A percentile compares a stretch with the other conserved stretches of the same genome.
These are phyloP conservation scores for Drosophila limbata DNA, from an alignment of 2,888 invertebrate genomes.

Conservation along the genomic window DNA sequence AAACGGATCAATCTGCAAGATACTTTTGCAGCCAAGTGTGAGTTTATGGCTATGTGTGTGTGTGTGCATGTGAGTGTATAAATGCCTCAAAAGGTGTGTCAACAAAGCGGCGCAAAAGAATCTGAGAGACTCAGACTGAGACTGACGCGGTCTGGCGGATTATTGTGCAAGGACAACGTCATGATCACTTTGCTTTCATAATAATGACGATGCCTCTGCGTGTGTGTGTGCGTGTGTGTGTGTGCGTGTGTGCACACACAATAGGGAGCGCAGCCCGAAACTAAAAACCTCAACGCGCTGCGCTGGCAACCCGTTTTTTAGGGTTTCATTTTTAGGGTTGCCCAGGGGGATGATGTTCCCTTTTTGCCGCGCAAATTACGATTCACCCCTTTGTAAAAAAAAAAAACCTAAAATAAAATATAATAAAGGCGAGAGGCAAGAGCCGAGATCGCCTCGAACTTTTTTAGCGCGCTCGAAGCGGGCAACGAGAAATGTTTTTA, in stretches of 20 bases:
- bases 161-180: constrained; percentile 67
- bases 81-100: constrained; percentile 50
- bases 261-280: constrained; percentile 58
- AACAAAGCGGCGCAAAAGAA: constrained; percentile 48
- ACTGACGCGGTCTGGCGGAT: constrained; percentile 35
- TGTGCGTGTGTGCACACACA: constrained; percentile 43
- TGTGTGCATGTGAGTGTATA: constrained; percentile 13
- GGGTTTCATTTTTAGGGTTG: constrained; percentile 69
- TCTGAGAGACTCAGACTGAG: constrained; percentile 46
- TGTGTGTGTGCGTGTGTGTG: constrained; percentile 17
- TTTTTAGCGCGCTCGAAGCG: constrained; percentile 51
- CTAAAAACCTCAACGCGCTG: constrained; percentile 38
- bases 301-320: constrained; percentile 77
- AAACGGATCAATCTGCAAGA: constrained; percentile 25
- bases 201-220: constrained; percentile 22
- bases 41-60: background rate
- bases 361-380: constrained; percentile 61
- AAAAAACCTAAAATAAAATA: constrained; percentile 32
- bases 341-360: constrained; percentile 66
- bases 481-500: constrained; percentile 52
- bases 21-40: constrained; percentile 9
- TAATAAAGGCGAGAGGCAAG: constrained; percentile 28
- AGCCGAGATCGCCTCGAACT: constrained; percentile 64
- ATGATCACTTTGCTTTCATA: constrained; percentile 59
- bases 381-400: constrained; percentile 76